These are phyloP conservation scores for Beaufortia kweichowensis DNA, from an alignment of 2,113 vertebrate genomes.

Conservation along the genomic window DNA sequence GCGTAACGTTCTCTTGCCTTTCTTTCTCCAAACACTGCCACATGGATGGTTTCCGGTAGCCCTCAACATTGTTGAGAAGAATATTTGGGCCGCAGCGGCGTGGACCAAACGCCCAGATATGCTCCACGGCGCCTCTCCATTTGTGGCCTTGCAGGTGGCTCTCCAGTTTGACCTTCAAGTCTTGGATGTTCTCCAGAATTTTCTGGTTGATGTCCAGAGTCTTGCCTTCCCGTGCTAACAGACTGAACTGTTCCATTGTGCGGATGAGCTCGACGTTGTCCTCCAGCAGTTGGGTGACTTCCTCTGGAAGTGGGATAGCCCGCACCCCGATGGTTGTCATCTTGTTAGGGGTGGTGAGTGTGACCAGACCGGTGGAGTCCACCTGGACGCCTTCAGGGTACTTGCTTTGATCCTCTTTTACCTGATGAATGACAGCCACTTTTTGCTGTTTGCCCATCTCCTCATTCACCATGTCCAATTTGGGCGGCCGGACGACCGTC, in stretches of 20 bases:
- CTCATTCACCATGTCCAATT: slow-evolving; percentile 99
- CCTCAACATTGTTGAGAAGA: slow-evolving; percentile 80
- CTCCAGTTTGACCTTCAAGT: slow-evolving; percentile 81
- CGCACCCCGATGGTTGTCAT: slow-evolving; percentile 82
- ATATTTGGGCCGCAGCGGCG: slow-evolving; percentile 94
- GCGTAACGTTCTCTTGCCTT: neutral
- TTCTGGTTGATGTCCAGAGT: slow-evolving; percentile 73
- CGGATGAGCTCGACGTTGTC: slow-evolving; percentile 84
- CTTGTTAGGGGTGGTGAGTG: slow-evolving; percentile 87
- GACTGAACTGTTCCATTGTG: slow-evolving; percentile 84
- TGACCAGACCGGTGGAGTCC: slow-evolving; percentile 84
- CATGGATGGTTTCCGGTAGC: slow-evolving; percentile 78
- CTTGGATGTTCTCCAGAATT: slow-evolving; percentile 78
- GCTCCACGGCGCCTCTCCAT: slow-evolving; percentile 87
- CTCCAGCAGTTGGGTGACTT: slow-evolving; percentile 85
- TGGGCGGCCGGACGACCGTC: slow-evolving; percentile 91
- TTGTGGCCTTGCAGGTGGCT: slow-evolving; percentile 82
- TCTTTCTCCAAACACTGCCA: slow-evolving; percentile 81
- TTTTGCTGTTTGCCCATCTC: slow-evolving; percentile 94
- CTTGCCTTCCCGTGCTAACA: slow-evolving; percentile 82
- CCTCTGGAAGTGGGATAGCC: slow-evolving; percentile 85
- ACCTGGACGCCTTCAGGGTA: slow-evolving; percentile 82
- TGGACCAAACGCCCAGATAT: slow-evolving; percentile 94
- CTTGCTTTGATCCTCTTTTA: slow-evolving; percentile 84
- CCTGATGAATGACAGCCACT: slow-evolving; percentile 89